Evolutionary conservation across 2,113 vertebrate species (phyloP).

Genomic region (Bubo bubo): DNA sequence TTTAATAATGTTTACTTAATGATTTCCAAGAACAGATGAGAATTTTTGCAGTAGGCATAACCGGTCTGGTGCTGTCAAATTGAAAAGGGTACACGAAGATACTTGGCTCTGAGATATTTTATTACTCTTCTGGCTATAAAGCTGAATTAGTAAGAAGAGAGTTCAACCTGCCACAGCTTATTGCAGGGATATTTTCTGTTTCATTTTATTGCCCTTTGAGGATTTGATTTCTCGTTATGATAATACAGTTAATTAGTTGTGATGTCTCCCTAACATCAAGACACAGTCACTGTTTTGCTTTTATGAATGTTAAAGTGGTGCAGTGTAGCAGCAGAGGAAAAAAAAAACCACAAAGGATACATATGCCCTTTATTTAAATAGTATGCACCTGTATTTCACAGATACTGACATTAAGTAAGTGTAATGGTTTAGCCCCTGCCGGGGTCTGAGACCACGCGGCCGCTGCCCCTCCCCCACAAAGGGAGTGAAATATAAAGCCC

Average conservation of each 20-base stretch:
- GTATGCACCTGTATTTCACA: background rate
- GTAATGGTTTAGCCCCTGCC: too few species aligned
- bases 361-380: background rate
- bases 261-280: background rate
- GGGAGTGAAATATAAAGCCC: too few species aligned
- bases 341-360: background rate
- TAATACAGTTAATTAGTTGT: conserved; percentile 31
- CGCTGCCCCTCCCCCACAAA: too few species aligned
- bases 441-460: too few species aligned
- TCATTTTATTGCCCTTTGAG: background rate
- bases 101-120: background rate
- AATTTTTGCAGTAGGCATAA: conserved; percentile 38
- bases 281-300: background rate
- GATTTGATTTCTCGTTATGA: background rate
- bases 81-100: background rate
- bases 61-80: conserved; percentile 24
- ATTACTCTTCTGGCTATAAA: conserved; percentile 33
- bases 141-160: background rate
- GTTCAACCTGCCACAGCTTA: conserved; percentile 8
- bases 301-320: background rate
- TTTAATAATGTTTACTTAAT: background rate
- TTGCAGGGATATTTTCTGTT: conserved; percentile 2
- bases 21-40: conserved; percentile 39
- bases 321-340: background rate
- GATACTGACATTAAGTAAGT: background rate